phyloP scores from a whole-genome alignment of 2,113 vertebrate genomes.

The Brevimyrus niger region DNA sequence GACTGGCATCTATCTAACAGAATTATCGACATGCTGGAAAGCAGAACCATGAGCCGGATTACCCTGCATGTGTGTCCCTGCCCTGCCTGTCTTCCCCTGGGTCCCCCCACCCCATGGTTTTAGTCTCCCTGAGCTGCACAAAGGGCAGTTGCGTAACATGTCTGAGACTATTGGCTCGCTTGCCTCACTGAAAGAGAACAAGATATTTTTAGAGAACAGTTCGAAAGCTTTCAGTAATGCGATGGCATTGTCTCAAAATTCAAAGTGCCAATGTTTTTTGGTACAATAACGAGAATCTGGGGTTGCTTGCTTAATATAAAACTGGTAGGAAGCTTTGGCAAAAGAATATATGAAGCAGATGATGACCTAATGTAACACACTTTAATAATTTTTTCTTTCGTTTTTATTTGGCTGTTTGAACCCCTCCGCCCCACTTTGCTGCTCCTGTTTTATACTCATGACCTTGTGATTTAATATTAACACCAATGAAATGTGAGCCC shows the following conservation, averaged over 20 bases:
- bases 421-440: too few species aligned
- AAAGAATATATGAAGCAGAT: not conserved
- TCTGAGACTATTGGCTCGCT: not conserved
- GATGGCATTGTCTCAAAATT: not conserved
- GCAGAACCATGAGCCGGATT: not conserved
- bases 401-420: not conserved
- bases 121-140: not conserved
- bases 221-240: not conserved
- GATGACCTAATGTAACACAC: not conserved
- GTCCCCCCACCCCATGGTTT: not conserved
- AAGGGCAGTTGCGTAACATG: not conserved
- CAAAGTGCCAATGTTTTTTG: not conserved
- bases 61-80: not conserved
- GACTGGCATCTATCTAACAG: not conserved
- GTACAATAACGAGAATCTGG: not conserved
- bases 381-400: not conserved
- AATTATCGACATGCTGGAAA: not conserved
- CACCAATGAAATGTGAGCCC: not conserved
- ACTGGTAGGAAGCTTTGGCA: not conserved
- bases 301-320: not conserved
- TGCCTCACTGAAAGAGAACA: not conserved
- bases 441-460: not conserved
- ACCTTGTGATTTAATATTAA: not conserved
- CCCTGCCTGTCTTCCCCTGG: not conserved
- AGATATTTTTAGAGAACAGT: slow-evolving; percentile 10